A percentile compares a stretch with the other conserved stretches of the same genome.
Evolutionary conservation across 53 echinoderm and acorn worm species (phyloP).

Genomic region (Holothuria scabra): DNA sequence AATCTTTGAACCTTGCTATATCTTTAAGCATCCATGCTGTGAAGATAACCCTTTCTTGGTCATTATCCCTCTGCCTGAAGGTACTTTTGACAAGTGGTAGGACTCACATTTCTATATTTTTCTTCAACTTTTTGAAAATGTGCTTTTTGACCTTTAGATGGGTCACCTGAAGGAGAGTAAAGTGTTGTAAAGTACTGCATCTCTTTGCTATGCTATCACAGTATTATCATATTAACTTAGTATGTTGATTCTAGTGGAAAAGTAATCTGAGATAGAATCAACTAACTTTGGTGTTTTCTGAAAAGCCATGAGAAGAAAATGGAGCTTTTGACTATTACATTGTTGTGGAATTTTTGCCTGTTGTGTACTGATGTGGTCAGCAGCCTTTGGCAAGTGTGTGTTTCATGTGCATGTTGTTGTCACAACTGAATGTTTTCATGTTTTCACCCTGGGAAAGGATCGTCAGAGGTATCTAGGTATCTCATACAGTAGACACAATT

Average conservation of each 20-base stretch:
- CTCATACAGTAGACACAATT: too few relatives aligned
- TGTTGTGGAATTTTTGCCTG: too few relatives aligned
- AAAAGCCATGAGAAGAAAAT: too few relatives aligned
- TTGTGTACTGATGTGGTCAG: too few relatives aligned
- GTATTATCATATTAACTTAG: too few relatives aligned
- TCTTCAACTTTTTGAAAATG: neutral
- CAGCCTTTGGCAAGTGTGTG: too few relatives aligned
- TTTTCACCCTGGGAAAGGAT: neutral
- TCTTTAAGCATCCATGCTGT: too few relatives aligned
- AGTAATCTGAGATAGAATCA: too few relatives aligned
- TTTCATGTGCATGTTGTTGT: conserved; percentile 5
- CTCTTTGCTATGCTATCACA: neutral
- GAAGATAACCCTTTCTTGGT: conserved; percentile 18
- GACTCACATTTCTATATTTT: conserved; percentile 19
- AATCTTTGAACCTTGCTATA: too few relatives aligned
- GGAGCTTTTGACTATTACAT: too few relatives aligned
- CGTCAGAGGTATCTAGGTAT: neutral
- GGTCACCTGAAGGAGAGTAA: neutral
- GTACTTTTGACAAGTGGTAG: conserved; percentile 18
- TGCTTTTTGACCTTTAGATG: conserved; percentile 13
- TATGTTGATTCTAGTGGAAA: too few relatives aligned
- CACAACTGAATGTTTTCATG: conserved; percentile 11
- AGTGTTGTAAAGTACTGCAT: neutral
- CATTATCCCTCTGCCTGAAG: conserved; percentile 37
- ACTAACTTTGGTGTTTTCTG: too few relatives aligned